Percentiles rank a stretch among this genome's conserved stretches.
Evolutionary conservation across 1,140 invertebrate genomes (phyloP).

Genomic region (Limonius californicus): DNA sequence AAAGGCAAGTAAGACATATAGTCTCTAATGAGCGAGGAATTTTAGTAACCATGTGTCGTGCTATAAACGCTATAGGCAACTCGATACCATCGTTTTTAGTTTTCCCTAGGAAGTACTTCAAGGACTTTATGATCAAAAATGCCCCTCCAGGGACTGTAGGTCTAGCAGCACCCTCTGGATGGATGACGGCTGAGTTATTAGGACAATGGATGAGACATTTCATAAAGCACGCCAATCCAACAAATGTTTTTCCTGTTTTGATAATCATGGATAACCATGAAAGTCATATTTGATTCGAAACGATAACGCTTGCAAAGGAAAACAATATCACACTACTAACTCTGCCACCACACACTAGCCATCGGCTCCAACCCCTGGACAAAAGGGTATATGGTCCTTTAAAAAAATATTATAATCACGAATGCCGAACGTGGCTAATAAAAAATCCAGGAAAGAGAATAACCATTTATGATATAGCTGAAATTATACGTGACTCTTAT

Average conservation of each 20-base stretch:
- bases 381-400: slow-evolving; percentile 41
- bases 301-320: slow-evolving; percentile 27
- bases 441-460: slow-evolving; percentile 26
- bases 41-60: slow-evolving; percentile 43
- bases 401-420: slow-evolving; percentile 40
- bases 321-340: slow-evolving; percentile 23
- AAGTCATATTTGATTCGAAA: slow-evolving; percentile 25
- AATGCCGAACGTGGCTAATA: slow-evolving; percentile 29
- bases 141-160: slow-evolving; percentile 46
- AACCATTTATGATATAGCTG: slow-evolving; percentile 26
- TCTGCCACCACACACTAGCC: slow-evolving; percentile 11
- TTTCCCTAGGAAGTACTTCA: slow-evolving; percentile 44
- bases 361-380: slow-evolving; percentile 34
- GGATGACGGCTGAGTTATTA: slow-evolving; percentile 40
- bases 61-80: slow-evolving; percentile 44
- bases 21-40: slow-evolving; percentile 17
- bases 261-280: slow-evolving; percentile 19
- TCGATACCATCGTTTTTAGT: slow-evolving; percentile 36
- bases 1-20: not conserved
- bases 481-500: slow-evolving; percentile 22
- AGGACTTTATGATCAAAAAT: slow-evolving; percentile 40
- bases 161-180: slow-evolving; percentile 39
- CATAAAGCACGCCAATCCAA: slow-evolving; percentile 29
- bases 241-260: slow-evolving; percentile 32
- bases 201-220: slow-evolving; percentile 27